phyloP scores from a whole-genome alignment of 2,888 invertebrate species.

The Oligia latruncula region DNA sequence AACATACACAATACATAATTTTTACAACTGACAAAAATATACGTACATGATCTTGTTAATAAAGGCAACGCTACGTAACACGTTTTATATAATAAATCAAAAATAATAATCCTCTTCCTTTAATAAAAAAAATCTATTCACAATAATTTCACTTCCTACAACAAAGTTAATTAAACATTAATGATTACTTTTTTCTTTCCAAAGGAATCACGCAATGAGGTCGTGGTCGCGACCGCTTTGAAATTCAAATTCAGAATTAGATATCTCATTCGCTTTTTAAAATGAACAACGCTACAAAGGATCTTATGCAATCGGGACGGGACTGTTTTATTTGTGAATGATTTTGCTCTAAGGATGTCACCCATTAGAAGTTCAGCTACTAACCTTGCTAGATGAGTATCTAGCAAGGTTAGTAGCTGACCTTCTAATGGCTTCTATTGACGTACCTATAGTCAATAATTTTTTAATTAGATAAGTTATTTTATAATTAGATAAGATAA shows the following conservation, averaged over 20 bases:
- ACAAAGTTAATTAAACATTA: conserved; percentile 40
- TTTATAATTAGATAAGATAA: too few relatives aligned
- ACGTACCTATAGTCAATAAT: too few relatives aligned
- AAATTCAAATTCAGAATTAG: conserved; percentile 51
- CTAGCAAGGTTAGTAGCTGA: too few relatives aligned
- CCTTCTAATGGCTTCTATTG: too few relatives aligned
- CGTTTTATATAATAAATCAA: neutral
- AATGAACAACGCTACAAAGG: conserved; percentile 20
- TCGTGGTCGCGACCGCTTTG: conserved; percentile 23
- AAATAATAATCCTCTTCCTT: neutral
- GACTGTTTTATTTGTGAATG: neutral
- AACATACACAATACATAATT: too few relatives aligned
- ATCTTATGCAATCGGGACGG: neutral
- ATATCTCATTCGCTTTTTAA: conserved; percentile 25
- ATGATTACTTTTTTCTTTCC: conserved; percentile 28
- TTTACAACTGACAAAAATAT: too few relatives aligned
- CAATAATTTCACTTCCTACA: neutral
- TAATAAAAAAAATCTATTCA: conserved; percentile 2
- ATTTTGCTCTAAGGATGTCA: neutral
- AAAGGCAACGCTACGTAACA: neutral
- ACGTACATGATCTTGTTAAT: neutral
- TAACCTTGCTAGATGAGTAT: neutral
- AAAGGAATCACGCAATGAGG: conserved; percentile 11
- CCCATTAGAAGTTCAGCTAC: neutral
- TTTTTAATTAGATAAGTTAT: too few relatives aligned